Evolutionary conservation across 2,797 vertebrate species (phyloP).

Genomic region (Poecilia gillii): DNA sequence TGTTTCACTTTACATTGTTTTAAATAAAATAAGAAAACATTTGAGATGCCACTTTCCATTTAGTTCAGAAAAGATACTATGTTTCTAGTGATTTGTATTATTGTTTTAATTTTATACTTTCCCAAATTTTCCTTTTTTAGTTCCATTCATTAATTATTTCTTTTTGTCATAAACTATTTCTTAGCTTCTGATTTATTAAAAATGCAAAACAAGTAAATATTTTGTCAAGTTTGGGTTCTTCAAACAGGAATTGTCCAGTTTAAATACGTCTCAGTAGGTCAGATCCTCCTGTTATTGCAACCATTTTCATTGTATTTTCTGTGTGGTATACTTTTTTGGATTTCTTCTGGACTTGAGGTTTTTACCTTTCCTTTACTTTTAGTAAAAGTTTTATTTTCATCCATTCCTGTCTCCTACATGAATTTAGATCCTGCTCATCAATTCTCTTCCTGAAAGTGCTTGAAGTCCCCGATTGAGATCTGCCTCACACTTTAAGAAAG

Average conservation of each 20-base stretch:
- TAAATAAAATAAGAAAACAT: no score
- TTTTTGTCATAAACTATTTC: no score
- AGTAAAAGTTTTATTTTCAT: not conserved
- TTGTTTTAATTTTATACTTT: not conserved
- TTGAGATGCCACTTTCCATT: no score
- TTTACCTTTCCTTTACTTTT: not conserved
- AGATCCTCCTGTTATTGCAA: not conserved
- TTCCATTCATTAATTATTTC: no score
- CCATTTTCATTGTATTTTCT: not conserved
- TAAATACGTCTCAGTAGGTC: not conserved
- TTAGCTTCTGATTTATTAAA: no score
- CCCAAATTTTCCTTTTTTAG: not conserved
- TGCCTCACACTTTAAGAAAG: not conserved
- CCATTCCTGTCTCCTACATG: not conserved
- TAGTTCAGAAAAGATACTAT: not conserved
- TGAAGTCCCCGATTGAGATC: not conserved
- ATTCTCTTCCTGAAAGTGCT: not conserved
- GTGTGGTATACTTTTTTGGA: not conserved
- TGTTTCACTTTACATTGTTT: no score
- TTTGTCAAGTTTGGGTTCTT: not conserved
- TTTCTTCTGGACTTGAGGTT: not conserved
- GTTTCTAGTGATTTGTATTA: not conserved
- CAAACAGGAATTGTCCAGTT: not conserved
- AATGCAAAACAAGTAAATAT: no score
- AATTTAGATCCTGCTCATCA: not conserved